phyloP scores from a whole-genome alignment of 2,797 vertebrate genomes.

The Rhyacichthys aspro region DNA sequence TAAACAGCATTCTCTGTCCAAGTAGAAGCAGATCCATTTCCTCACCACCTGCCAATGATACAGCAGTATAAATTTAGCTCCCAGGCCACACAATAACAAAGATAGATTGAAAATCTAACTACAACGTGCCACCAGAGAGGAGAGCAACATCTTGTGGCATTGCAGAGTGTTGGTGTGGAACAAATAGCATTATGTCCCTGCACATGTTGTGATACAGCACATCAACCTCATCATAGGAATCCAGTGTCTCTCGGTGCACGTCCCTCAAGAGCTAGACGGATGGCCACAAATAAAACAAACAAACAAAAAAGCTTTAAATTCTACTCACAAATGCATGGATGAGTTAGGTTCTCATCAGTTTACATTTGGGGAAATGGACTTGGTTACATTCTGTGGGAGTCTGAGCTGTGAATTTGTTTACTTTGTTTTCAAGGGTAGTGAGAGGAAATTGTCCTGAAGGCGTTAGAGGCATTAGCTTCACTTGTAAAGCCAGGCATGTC shows the following conservation, averaged over 20 bases:
- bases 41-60: conserved; percentile 46
- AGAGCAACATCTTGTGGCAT: conserved; percentile 66
- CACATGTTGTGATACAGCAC: conserved; percentile 69
- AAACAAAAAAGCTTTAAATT: conserved; percentile 64
- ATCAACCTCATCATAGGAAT: conserved; percentile 74
- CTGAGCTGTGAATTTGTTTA: conserved; percentile 60
- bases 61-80: conserved; percentile 64
- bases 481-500: conserved; percentile 60
- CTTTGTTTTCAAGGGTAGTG: conserved; percentile 42
- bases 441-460: conserved; percentile 59
- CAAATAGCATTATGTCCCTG: conserved; percentile 74
- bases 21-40: conserved; percentile 51
- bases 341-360: conserved; percentile 66
- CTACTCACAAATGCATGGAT: conserved; percentile 70
- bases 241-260: conserved; percentile 50
- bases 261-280: conserved; percentile 43
- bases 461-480: conserved; percentile 54
- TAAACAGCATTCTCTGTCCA: no score
- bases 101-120: conserved; percentile 73
- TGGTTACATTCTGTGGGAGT: conserved; percentile 49
- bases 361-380: conserved; percentile 29
- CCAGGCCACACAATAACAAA: conserved; percentile 65
- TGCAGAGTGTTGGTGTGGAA: conserved; percentile 67
- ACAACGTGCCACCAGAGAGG: conserved; percentile 49
- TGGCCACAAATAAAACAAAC: conserved; percentile 26